Base-by-base conservation (phyloP, 2,888 invertebrate species). In the Ophion costatus region DNA sequence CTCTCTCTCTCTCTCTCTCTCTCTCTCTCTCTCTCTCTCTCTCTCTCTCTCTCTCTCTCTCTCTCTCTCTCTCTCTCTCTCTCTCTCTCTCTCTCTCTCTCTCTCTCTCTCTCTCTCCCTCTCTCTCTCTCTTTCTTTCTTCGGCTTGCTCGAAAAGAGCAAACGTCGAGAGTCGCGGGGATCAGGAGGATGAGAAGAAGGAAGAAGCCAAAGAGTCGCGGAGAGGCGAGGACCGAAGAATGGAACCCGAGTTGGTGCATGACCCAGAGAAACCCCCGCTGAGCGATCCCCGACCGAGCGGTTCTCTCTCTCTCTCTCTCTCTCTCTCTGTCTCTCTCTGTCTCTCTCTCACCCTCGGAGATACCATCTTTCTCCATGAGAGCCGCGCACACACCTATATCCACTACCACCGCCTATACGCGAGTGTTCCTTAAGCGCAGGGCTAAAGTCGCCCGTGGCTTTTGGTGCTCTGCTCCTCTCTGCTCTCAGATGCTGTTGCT, bases 191-290 rank as follows among this genome's bases (percentile, higher is more conserved):
- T 57, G 73, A 79, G 51, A 24, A 77, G 73, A 63, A 75, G 57
- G 75, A 78, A 59, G 79, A 78, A 63, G 78, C 71, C 42, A 70
- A 63, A 59, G 80, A 77, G 82, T 45, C 45, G 71, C 70, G 75
- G 84, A 79, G 83, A 83, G 73, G 70, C 57, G 80, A 63, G 81
- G 83, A 80, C 81, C 84, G 89, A 91, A 91, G 91, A 92, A 91
- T 91, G 92, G 92, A 90, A 91, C 91, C 91, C 91, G 61, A 91
- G 90, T 92, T 92, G 91, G 91, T 93, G 92, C 92, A 92, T 93
- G 93, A 93, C 93, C 93, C 92, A 92, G 90, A 92, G 93, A 93
- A 93, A 92, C 93, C 93, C 93, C 93, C 92, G 93, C 93, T 93
- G 93, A 90, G 93, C 90, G 91, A 92, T 92, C 92, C 92, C 93